These are phyloP conservation scores for Strongylocentrotus purpuratus DNA, from an alignment of 35 echinoderm and acorn worm species.

Conservation along the genomic window DNA sequence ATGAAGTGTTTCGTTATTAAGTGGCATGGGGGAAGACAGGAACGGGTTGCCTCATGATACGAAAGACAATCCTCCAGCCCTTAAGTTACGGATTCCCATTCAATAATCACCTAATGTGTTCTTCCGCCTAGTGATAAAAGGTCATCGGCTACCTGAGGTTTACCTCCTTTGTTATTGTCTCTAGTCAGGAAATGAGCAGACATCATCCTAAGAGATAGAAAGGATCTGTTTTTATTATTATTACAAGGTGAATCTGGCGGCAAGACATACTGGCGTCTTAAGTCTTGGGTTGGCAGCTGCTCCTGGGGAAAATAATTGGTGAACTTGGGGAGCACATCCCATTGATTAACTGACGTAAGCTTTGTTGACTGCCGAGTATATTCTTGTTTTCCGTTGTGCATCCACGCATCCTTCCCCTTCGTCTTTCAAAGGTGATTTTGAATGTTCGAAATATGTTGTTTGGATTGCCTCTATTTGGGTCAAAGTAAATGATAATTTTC, in stretches of 20 bases:
- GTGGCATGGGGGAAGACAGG: not conserved
- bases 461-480: too few relatives aligned
- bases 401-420: too few relatives aligned
- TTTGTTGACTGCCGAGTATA: not conserved
- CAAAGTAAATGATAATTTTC: too few relatives aligned
- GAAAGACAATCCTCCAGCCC: not conserved
- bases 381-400: not conserved
- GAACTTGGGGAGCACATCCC: not conserved
- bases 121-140: not conserved
- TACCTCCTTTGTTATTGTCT: not conserved
- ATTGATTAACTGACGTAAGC: not conserved
- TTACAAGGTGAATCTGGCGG: not conserved
- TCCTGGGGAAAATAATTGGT: not conserved
- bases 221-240: not conserved
- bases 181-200: not conserved
- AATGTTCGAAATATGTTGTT: too few relatives aligned
- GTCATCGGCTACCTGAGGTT: not conserved
- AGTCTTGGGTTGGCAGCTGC: too few relatives aligned
- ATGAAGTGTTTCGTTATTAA: not conserved
- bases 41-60: not conserved
- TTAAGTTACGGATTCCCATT: not conserved
- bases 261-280: not conserved
- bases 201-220: not conserved
- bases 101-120: not conserved
- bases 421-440: too few relatives aligned